Evolutionary conservation across 2,113 vertebrate species (phyloP).

Genomic region (Bos javanicus): DNA sequence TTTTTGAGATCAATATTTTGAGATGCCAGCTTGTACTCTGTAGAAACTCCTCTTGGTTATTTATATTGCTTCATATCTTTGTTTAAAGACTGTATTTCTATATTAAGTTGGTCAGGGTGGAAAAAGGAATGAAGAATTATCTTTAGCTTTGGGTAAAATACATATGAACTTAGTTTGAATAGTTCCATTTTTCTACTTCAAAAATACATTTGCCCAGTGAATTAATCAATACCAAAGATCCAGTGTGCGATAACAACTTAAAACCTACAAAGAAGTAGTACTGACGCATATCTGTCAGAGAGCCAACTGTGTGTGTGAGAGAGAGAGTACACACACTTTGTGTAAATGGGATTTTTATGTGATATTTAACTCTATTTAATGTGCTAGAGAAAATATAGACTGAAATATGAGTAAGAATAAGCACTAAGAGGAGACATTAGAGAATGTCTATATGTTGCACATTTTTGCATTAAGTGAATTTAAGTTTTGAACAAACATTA

Average conservation of each 20-base stretch:
- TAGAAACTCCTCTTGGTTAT: conserved; percentile 3
- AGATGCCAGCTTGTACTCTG: conserved; percentile 4
- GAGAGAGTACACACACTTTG: not conserved
- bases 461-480: not conserved
- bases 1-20: conserved; percentile 54
- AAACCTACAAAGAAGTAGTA: not conserved
- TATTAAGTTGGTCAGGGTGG: not conserved
- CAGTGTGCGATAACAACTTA: not conserved
- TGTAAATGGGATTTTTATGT: not conserved
- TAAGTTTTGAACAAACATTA: not conserved
- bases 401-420: not conserved
- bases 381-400: not conserved
- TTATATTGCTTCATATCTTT: conserved; percentile 19
- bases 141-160: not conserved
- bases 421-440: not conserved
- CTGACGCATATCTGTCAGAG: not conserved
- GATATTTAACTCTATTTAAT: not conserved
- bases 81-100: not conserved
- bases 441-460: not conserved
- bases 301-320: not conserved
- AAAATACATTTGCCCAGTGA: not conserved
- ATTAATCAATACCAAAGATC: not conserved
- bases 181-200: not conserved
- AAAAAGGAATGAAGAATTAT: not conserved
- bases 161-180: not conserved